Evolutionary conservation across 2,113 vertebrate species (phyloP).

Genomic region (Ptychochromis oligacanthus): DNA sequence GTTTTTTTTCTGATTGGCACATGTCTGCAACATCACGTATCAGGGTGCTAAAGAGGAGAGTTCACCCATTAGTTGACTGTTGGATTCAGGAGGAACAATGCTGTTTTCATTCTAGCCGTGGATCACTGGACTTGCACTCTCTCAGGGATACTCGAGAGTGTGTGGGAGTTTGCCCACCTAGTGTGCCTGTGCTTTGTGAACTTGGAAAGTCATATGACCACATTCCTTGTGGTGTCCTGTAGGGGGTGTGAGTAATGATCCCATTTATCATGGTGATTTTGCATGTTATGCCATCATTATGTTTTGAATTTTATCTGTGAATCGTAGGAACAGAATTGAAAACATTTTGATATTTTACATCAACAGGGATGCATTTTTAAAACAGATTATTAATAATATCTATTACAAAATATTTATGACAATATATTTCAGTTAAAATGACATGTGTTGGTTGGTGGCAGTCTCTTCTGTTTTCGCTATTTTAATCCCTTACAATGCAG

Average conservation of each 20-base stretch:
- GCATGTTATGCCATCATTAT: not conserved
- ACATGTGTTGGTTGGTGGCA: not conserved
- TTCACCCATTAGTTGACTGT: not conserved
- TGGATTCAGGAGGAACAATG: not conserved
- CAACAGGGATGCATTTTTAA: not conserved
- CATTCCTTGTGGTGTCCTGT: not conserved
- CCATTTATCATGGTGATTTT: not conserved
- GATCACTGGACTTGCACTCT: not conserved
- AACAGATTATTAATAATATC: not conserved
- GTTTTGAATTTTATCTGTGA: not conserved
- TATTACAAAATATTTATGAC: not conserved
- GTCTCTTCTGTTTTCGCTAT: not conserved
- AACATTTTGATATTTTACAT: not conserved
- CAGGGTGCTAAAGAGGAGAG: not conserved
- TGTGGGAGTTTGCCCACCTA: not conserved
- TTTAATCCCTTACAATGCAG: conserved; percentile 25
- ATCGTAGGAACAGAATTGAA: not conserved
- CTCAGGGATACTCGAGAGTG: not conserved
- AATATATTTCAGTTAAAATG: not conserved
- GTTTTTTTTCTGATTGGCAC: not conserved
- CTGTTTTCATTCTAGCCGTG: not conserved
- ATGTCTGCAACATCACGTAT: not conserved
- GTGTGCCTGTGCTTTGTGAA: not conserved
- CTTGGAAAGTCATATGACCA: no score
- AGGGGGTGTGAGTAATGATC: not conserved